Evolutionary conservation across 2,113 vertebrate species (phyloP).

Genomic region (Peromyscus maniculatus): DNA sequence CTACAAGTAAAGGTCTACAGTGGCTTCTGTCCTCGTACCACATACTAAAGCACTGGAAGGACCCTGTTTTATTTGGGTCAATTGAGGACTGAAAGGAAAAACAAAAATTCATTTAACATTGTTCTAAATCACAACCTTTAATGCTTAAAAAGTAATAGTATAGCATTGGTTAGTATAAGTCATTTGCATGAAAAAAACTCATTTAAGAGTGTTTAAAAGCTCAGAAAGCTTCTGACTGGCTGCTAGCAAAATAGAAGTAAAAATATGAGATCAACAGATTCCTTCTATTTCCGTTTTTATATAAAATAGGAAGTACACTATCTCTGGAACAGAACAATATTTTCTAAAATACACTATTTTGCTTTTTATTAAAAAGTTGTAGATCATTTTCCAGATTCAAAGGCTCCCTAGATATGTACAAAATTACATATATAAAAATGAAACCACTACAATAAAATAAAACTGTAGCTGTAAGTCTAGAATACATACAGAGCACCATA

Average conservation of each 20-base stretch:
- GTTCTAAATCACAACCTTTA: constrained; percentile 46
- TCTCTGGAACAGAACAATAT: constrained; percentile 70
- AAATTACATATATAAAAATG: constrained; percentile 65
- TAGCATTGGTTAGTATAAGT: background rate
- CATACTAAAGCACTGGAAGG: background rate
- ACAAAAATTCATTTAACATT: constrained; percentile 28
- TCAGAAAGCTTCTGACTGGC: constrained; percentile 40
- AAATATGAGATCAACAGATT: constrained; percentile 58
- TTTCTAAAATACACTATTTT: constrained; percentile 73
- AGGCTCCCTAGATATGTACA: constrained; percentile 61
- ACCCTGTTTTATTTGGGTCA: constrained; percentile 37
- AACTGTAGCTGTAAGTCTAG: constrained; percentile 56
- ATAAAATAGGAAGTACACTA: constrained; percentile 65
- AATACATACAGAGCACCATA: constrained; percentile 27
- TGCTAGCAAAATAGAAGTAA: constrained; percentile 14
- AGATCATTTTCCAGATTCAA: constrained; percentile 64
- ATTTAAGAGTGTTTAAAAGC: constrained; percentile 65
- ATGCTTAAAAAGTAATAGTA: background rate
- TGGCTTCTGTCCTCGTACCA: background rate
- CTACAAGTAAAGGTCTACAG: background rate
- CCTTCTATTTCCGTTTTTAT: constrained; percentile 62
- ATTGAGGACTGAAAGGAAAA: constrained; percentile 49
- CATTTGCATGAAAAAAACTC: constrained; percentile 14
- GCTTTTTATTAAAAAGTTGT: constrained; percentile 34
- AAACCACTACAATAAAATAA: constrained; percentile 72